Evolutionary conservation across 2,113 vertebrate species (phyloP), one percentile per base, ranked within the genome.

Genomic region (Tragelaphus buxtoni): DNA sequence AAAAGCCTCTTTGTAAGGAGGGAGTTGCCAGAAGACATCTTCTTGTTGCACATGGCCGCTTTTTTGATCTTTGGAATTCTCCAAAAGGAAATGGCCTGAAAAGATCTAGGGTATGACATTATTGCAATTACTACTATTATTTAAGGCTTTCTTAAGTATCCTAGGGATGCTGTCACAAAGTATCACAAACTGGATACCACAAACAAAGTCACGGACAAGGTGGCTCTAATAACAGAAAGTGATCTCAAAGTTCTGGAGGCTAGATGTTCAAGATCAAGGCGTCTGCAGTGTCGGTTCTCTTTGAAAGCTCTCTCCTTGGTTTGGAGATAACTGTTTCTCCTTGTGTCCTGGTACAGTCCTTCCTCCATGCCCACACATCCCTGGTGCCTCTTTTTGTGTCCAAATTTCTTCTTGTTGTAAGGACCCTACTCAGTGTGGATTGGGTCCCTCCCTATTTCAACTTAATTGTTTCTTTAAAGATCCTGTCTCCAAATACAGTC

Each of bases 1-100:
- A 84, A 95, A 95, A 85, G 91, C 93, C 89, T 91, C 91, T 97
- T 97, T 95, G 96, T 97, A 51, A 69, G 55, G 28, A 93, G 4
- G 26, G 55, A 88, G 51, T 53, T 69, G 45, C 89, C 91, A 81
- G 91, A 87, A 97, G 91, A 95, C 39, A 22, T 76, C 30, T 97
- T 92, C 42, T 86, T 87, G 60, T 22, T 86, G 87, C 95, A 95
- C 91, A 81, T 77, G 95, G 83, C 83, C 5, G 10, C 24, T 51
- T 85, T 83, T 88, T 69, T 94, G 45, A 93, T 96, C 81, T 88
- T 96, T 88, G 45, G 22, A 91, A 51, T 88, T 90, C 76, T 96
- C 90, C 24, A 65, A 72, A 72, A 92, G 74, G 61, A 96, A 91
- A 83, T 35, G 53, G 20, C n/a, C 81, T 83, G 42, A 85, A 80